Evolutionary conservation across 2,888 invertebrate genomes (phyloP).

Genomic region (Axea sp.): DNA sequence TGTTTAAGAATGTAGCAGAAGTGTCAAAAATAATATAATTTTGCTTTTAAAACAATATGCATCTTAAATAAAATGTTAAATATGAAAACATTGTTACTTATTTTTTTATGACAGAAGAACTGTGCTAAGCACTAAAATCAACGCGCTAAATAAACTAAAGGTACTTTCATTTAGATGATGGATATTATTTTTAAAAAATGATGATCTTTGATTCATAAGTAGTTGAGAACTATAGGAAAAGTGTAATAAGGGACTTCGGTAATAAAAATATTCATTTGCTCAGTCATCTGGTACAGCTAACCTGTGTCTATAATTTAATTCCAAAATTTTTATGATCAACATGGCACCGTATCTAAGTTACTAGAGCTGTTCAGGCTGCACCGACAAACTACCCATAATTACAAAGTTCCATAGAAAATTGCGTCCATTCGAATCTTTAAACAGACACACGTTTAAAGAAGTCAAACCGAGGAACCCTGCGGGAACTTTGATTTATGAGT

Average conservation of each 20-base stretch:
- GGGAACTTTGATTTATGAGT: conserved; percentile 79
- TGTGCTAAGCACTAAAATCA: too few species aligned
- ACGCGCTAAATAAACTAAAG: too few species aligned
- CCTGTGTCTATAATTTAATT: conserved; percentile 74
- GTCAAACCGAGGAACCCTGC: conserved; percentile 63
- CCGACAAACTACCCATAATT: conserved; percentile 79
- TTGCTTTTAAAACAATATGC: too few species aligned
- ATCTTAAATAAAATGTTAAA: too few species aligned
- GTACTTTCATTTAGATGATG: too few species aligned
- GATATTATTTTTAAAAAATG: too few species aligned
- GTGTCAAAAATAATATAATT: too few species aligned
- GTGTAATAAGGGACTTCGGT: conserved; percentile 5
- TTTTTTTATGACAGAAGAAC: too few species aligned
- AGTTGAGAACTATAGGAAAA: too few species aligned
- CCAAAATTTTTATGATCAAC: conserved; percentile 74
- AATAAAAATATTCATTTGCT: conserved; percentile 38
- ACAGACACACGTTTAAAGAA: conserved; percentile 73
- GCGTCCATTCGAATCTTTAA: conserved; percentile 79
- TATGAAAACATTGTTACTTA: too few species aligned
- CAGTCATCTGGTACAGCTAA: conserved; percentile 11
- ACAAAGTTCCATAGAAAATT: conserved; percentile 79
- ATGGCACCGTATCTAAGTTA: conserved; percentile 64
- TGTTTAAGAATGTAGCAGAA: too few species aligned
- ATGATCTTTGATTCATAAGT: too few species aligned
- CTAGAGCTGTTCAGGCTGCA: conserved; percentile 66